Conservation (phyloP, 2,113 vertebrate species). For the Ophiodon elongatus region DNA sequence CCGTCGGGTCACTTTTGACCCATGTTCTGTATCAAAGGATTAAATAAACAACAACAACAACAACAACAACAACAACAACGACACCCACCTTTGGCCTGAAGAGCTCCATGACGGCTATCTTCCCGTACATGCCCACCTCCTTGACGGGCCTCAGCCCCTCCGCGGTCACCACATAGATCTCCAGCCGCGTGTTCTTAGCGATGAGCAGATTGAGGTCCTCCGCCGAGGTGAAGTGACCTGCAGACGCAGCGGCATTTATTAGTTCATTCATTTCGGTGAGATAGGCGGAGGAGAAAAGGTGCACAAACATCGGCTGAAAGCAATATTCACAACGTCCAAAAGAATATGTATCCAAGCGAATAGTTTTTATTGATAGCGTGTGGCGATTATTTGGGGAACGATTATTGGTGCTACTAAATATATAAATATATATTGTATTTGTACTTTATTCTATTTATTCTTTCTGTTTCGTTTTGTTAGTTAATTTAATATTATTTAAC, state of each 20-base stretch:
- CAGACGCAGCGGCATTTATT: not conserved
- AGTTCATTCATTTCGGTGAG: too few relatives aligned
- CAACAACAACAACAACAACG: not conserved
- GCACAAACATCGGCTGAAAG: not conserved
- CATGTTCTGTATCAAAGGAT: too few relatives aligned
- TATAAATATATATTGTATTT: not conserved
- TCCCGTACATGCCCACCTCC: conserved; percentile 99
- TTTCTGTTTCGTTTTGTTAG: too few relatives aligned
- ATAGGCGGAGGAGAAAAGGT: not conserved
- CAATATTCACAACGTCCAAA: not conserved
- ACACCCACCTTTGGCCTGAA: conserved; percentile 94
- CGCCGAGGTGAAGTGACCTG: conserved; percentile 97
- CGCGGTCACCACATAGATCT: conserved; percentile 97
- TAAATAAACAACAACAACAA: too few relatives aligned
- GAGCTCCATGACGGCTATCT: conserved; percentile 97
- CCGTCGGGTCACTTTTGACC: too few relatives aligned
- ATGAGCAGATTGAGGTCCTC: conserved; percentile 98
- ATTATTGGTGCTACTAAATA: not conserved
- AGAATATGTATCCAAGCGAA: not conserved
- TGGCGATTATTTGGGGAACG: accelerated
- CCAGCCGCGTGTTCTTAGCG: conserved; percentile 97
- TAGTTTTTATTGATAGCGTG: not conserved
- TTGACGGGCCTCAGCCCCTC: conserved; percentile 99
- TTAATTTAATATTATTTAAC: too few relatives aligned
- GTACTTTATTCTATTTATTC: too few relatives aligned